Conservation (phyloP, 2,797 vertebrate species). For the Odontamblyopus lacepedii region DNA sequence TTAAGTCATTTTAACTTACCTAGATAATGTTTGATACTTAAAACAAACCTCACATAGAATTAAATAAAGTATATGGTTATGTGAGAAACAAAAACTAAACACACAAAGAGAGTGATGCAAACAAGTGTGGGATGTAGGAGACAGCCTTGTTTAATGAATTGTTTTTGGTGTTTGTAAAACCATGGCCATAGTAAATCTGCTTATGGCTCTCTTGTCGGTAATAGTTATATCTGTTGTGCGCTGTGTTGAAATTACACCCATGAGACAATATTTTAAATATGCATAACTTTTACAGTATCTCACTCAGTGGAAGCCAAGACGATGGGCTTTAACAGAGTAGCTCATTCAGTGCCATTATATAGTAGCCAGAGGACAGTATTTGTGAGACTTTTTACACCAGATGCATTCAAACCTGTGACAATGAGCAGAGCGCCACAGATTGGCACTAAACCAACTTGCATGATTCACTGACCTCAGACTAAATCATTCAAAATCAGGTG, state of each 20-base stretch:
- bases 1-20: too few species aligned
- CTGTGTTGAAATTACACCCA: neutral
- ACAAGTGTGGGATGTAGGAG: neutral
- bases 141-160: slow-evolving; percentile 3
- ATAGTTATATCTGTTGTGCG: neutral
- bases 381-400: too few species aligned
- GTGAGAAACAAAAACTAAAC: too few species aligned
- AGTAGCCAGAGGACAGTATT: neutral
- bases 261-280: neutral
- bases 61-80: too few species aligned
- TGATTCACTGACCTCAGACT: too few species aligned
- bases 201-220: neutral
- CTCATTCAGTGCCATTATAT: neutral
- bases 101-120: neutral
- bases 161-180: slow-evolving; percentile 13
- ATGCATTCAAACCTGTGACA: too few species aligned
- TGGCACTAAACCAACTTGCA: too few species aligned
- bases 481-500: too few species aligned
- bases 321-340: neutral
- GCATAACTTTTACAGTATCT: neutral
- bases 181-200: neutral
- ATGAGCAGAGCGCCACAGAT: too few species aligned
- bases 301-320: neutral
- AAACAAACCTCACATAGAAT: too few species aligned
- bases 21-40: neutral